Conservation (phyloP, 2,888 invertebrate species). For the Corythucha ciliata region DNA sequence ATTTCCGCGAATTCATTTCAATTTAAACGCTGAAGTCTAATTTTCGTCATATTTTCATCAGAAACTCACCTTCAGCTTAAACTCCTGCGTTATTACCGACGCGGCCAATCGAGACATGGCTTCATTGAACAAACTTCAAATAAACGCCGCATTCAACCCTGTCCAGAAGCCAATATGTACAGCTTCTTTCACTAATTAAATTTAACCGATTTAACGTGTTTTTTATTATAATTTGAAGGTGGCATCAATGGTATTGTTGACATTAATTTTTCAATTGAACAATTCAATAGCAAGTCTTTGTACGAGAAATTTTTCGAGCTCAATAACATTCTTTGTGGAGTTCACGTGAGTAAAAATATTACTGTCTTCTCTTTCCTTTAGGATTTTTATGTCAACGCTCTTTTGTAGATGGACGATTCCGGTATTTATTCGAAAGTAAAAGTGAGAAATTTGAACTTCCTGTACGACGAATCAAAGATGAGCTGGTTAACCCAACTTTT, state of each 20-base stretch:
- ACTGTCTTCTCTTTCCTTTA: slow-evolving; percentile 34
- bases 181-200: neutral
- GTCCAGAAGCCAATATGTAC: slow-evolving; percentile 21
- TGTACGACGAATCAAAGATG: slow-evolving; percentile 26
- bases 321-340: slow-evolving; percentile 53
- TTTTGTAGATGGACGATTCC: slow-evolving; percentile 20
- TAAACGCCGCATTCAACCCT: slow-evolving; percentile 23
- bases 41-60: slow-evolving; percentile 17
- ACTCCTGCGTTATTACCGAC: slow-evolving; percentile 28
- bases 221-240: slow-evolving; percentile 17
- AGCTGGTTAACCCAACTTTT: slow-evolving; percentile 24
- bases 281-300: slow-evolving; percentile 45
- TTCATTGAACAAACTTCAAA: slow-evolving; percentile 26
- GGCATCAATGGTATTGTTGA: slow-evolving; percentile 41
- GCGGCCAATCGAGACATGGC: slow-evolving; percentile 27
- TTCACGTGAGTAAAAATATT: slow-evolving; percentile 46
- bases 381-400: slow-evolving; percentile 37
- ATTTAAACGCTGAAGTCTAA: slow-evolving; percentile 3
- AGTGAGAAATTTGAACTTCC: slow-evolving; percentile 20
- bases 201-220: neutral
- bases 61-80: slow-evolving; percentile 27
- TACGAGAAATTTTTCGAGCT: slow-evolving; percentile 49
- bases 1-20: slow-evolving; percentile 14
- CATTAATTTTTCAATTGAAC: slow-evolving; percentile 54
- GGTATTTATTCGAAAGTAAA: slow-evolving; percentile 21